Percentiles rank a stretch among this genome's conserved stretches.
Evolutionary conservation across 2,797 vertebrate genomes (phyloP).

Genomic region (Ceryle rudis): DNA sequence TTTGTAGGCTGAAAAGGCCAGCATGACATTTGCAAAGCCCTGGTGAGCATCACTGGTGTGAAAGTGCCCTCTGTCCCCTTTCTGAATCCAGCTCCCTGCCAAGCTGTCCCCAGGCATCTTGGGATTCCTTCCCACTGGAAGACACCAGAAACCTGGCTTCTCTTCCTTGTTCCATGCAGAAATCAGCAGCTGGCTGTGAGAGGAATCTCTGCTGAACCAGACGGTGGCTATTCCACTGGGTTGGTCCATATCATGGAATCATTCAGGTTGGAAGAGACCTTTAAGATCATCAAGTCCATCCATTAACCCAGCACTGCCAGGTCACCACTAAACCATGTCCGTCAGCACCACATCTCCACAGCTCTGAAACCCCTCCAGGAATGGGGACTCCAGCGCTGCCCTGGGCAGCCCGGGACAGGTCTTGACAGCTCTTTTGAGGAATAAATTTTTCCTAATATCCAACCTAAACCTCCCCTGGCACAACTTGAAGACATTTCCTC

Average conservation of each 20-base stretch:
- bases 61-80: neutral
- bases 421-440: too few relatives aligned
- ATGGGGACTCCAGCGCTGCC: too few relatives aligned
- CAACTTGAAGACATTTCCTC: too few relatives aligned
- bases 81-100: neutral
- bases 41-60: neutral
- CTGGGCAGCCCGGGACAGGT: too few relatives aligned
- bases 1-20: conserved; percentile 1
- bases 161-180: neutral
- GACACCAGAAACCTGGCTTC: neutral
- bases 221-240: neutral
- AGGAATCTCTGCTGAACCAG: fast-evolving
- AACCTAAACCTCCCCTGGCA: too few relatives aligned
- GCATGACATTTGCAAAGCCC: neutral
- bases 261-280: too few relatives aligned
- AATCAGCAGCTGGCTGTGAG: neutral
- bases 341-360: too few relatives aligned
- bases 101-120: neutral
- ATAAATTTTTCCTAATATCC: too few relatives aligned
- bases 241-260: neutral
- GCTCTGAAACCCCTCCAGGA: too few relatives aligned
- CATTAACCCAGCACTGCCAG: too few relatives aligned
- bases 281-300: too few relatives aligned
- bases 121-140: neutral
- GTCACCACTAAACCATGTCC: too few relatives aligned